phyloP scores from a whole-genome alignment of 1,140 invertebrate species.

The Musca domestica region DNA sequence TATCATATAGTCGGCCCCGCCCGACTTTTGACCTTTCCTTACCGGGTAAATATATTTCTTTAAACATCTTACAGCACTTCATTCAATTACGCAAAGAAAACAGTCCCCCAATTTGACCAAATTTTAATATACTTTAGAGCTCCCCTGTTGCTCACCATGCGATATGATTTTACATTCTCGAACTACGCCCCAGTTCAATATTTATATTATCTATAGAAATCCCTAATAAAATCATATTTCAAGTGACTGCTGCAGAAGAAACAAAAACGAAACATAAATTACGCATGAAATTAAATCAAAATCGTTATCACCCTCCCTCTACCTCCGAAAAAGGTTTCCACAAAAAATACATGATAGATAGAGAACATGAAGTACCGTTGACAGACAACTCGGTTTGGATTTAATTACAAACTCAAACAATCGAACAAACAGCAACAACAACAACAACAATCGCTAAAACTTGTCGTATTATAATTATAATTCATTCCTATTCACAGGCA shows the following conservation, averaged over 20 bases:
- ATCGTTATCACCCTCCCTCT: not conserved
- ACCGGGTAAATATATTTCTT: too few relatives aligned
- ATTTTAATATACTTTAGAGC: too few relatives aligned
- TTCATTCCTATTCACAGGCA: conserved; percentile 13
- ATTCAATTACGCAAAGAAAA: too few relatives aligned
- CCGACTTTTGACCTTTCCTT: too few relatives aligned
- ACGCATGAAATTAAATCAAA: conserved; percentile 24
- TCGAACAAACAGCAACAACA: not conserved
- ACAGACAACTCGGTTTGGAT: conserved; percentile 15
- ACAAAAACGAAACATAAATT: conserved; percentile 6
- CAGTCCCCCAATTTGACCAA: too few relatives aligned
- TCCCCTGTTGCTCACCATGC: too few relatives aligned
- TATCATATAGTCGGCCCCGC: too few relatives aligned
- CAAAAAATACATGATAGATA: not conserved
- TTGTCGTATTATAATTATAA: conserved; percentile 1
- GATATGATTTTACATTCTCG: too few relatives aligned
- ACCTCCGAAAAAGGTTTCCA: not conserved
- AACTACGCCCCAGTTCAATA: too few relatives aligned
- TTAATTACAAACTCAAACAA: conserved; percentile 23
- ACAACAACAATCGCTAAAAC: not conserved
- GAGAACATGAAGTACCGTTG: not conserved
- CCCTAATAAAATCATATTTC: conserved; percentile 10
- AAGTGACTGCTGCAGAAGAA: not conserved
- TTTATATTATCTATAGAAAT: too few relatives aligned
- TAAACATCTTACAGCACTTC: too few relatives aligned